Evolutionary conservation across 2,797 vertebrate species (phyloP).

Genomic region (Pseudopleuronectes americanus): DNA sequence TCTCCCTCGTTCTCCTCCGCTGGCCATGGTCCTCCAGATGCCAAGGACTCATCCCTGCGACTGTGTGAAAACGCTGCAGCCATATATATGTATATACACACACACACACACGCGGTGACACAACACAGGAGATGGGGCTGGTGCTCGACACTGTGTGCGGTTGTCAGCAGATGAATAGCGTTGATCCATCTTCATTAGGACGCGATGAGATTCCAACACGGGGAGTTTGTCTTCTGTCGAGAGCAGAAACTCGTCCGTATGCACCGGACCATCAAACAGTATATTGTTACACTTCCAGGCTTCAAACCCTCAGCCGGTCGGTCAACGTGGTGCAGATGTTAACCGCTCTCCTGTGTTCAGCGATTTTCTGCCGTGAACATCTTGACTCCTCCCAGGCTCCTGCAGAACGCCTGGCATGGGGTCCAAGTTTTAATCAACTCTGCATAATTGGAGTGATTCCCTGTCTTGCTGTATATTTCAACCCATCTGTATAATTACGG

Average conservation of each 20-base stretch:
- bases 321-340: slow-evolving; percentile 29
- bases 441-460: slow-evolving; percentile 82
- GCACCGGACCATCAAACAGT: slow-evolving; percentile 61
- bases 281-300: slow-evolving; percentile 43
- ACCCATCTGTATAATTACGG: slow-evolving; percentile 81
- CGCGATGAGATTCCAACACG: slow-evolving; percentile 57
- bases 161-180: slow-evolving; percentile 85
- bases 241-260: slow-evolving; percentile 49
- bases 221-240: slow-evolving; percentile 67
- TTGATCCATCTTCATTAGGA: slow-evolving; percentile 89
- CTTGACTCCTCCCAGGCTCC: slow-evolving; percentile 63
- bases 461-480: slow-evolving; percentile 81
- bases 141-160: slow-evolving; percentile 60
- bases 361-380: slow-evolving; percentile 48
- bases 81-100: neutral
- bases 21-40: slow-evolving; percentile 59
- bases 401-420: slow-evolving; percentile 63
- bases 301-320: neutral
- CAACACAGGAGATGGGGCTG: slow-evolving; percentile 54
- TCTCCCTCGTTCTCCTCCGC: slow-evolving; percentile 59
- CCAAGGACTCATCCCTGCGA: slow-evolving; percentile 45
- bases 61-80: slow-evolving; percentile 47
- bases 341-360: slow-evolving; percentile 25
- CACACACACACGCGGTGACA: slow-evolving; percentile 8
- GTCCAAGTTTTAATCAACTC: slow-evolving; percentile 82